phyloP scores from a whole-genome alignment of 2,888 invertebrate species.

The Tanaodytes sp. region DNA sequence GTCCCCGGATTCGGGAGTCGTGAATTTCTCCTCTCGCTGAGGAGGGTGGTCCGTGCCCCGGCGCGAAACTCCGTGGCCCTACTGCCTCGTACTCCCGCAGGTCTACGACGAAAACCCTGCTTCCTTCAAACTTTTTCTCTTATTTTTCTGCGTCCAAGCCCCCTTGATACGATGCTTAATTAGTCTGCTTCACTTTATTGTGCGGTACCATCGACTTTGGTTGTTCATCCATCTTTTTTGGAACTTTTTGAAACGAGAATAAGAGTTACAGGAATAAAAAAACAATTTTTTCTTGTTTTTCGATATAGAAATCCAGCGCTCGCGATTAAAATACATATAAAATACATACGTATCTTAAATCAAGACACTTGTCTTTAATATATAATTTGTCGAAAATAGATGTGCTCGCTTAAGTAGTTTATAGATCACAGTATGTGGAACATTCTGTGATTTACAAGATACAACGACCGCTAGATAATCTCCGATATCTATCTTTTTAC shows the following conservation, averaged over 20 bases:
- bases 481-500: neutral
- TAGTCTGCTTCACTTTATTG: neutral
- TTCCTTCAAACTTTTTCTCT: neutral
- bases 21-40: constrained; percentile 1
- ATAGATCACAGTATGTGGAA: neutral
- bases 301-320: no score
- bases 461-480: constrained; percentile 1
- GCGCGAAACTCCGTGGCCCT: neutral
- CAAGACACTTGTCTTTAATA: constrained; percentile 5
- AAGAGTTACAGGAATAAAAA: no score
- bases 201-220: neutral
- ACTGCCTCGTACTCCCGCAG: no score
- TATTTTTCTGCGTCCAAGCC: neutral
- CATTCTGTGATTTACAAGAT: constrained; percentile 7
- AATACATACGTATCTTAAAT: no score
- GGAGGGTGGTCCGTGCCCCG: constrained; percentile 20
- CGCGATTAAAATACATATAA: no score
- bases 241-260: no score
- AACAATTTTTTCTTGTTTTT: no score
- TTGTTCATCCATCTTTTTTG: no score
- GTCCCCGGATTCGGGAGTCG: constrained; percentile 23
- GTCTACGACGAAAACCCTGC: no score
- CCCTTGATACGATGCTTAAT: neutral
- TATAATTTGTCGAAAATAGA: constrained; percentile 9
- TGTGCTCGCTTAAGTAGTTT: constrained; percentile 1